Evolutionary conservation across 2,888 invertebrate species (phyloP).

Genomic region (Oasisia sp.): DNA sequence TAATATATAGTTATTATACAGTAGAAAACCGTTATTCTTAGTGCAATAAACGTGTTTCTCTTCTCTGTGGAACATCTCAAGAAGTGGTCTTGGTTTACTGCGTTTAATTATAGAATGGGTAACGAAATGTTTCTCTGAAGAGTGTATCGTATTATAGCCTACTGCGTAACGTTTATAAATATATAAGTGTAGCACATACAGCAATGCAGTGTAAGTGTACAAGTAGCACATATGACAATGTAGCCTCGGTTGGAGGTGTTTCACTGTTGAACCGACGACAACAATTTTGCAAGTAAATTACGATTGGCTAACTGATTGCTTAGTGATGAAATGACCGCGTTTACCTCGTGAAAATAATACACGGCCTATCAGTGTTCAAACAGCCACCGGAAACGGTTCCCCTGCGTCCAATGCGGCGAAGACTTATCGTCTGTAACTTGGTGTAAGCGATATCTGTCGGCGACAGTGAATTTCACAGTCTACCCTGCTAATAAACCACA

Average conservation of each 20-base stretch:
- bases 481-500: neutral
- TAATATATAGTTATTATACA: no score
- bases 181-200: neutral
- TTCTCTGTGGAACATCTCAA: no score
- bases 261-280: neutral
- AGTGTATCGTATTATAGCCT: no score
- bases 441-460: conserved; percentile 7
- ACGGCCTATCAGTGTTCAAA: neutral
- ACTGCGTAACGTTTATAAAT: no score
- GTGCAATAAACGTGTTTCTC: no score
- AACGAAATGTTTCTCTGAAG: no score
- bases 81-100: no score
- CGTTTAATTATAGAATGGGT: no score
- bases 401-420: neutral
- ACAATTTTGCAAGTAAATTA: neutral
- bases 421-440: conserved; percentile 10
- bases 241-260: neutral
- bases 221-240: no score
- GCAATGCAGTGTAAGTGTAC: neutral
- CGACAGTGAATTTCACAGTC: conserved; percentile 6
- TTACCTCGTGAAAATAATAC: conserved; percentile 10
- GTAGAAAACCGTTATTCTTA: no score
- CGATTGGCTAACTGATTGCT: neutral
- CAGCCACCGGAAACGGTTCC: neutral
- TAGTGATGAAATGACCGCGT: neutral